Evolutionary conservation across 2,113 vertebrate species (phyloP), one percentile per base, ranked within the genome.

Genomic region (Poeciliopsis retropinna): DNA sequence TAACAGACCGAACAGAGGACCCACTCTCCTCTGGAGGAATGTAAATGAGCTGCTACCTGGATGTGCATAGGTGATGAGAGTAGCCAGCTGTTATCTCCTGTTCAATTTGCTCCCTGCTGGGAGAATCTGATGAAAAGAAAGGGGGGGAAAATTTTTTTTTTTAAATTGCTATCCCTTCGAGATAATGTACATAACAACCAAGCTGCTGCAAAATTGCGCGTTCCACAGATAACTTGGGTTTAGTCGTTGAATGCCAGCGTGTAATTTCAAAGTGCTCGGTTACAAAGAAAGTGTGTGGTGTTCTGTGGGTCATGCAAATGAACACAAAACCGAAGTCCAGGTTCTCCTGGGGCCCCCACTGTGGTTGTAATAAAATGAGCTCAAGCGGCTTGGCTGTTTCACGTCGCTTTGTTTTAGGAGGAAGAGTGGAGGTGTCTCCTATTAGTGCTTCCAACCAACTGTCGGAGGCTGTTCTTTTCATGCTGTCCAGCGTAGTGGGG

Each of bases 291-390:
- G 66, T 37, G 41, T 60, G 60, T 29, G 71, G 61, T 3, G 64
- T 79, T 82, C 75, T 27, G n/a, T 77, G 75, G 68, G 76, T 81
- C 65, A 88, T 88, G 87, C 82, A 88, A 91, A 88, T 89, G 80
- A 91, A 82, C 70, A 41, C 67, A 76, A 57, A 83, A 90, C 62
- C 67, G 44, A 88, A 85, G 69, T 71, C 28, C 7, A 72, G 76
- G 84, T 78, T 78, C 77, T 88, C 51, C 28, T 30, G 84, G 85
- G 73, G 10, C 10, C 34, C 69, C 64, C 73, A 44, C 41, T 28
- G 75, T 75, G 79, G 81, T 87, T 75, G 88, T 92, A 92, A 86
- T 80, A 86, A 90, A 91, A 90, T 90, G 29, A 87, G 90, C 86
- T 79, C 37, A 75, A 75, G 79, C 39, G 0, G 75, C 79, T 86